Conservation (phyloP, 2,888 invertebrate genomes). For the Agrotis segetum region DNA sequence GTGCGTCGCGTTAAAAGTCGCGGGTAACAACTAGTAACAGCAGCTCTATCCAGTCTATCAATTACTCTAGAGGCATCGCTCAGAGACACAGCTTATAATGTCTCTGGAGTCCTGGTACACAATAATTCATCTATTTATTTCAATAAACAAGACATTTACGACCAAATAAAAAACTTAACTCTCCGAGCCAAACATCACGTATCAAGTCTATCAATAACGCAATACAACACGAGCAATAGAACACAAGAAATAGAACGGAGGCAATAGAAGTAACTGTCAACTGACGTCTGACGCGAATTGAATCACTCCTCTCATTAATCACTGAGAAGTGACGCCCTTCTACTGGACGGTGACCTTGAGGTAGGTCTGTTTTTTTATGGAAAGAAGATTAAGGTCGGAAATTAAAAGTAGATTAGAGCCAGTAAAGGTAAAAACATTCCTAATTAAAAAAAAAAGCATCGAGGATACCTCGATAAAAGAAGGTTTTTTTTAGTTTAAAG, state of each 20-base stretch:
- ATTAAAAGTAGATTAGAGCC: neutral
- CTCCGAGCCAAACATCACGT: conserved; percentile 7
- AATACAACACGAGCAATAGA: conserved; percentile 38
- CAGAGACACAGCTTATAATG: neutral
- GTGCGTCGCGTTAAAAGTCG: no score
- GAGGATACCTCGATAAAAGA: no score
- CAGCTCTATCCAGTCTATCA: no score
- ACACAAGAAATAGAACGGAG: conserved; percentile 16
- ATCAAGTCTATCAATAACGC: conserved; percentile 29
- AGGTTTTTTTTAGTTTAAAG: no score
- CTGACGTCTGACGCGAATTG: conserved; percentile 55
- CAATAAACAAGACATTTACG: neutral
- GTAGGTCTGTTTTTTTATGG: neutral
- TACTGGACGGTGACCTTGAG: conserved; percentile 11
- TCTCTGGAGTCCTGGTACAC: neutral
- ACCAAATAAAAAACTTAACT: neutral
- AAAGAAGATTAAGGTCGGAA: neutral
- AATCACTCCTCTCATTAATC: conserved; percentile 59
- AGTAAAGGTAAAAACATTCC: no score
- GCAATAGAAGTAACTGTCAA: conserved; percentile 29
- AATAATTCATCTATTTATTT: conserved; percentile 3
- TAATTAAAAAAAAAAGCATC: no score
- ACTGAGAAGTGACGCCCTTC: conserved; percentile 22
- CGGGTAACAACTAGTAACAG: no score
- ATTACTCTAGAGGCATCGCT: neutral